These are phyloP conservation scores for Ostrea edulis DNA, from an alignment of 1,140 invertebrate genomes.

Conservation along the genomic window DNA sequence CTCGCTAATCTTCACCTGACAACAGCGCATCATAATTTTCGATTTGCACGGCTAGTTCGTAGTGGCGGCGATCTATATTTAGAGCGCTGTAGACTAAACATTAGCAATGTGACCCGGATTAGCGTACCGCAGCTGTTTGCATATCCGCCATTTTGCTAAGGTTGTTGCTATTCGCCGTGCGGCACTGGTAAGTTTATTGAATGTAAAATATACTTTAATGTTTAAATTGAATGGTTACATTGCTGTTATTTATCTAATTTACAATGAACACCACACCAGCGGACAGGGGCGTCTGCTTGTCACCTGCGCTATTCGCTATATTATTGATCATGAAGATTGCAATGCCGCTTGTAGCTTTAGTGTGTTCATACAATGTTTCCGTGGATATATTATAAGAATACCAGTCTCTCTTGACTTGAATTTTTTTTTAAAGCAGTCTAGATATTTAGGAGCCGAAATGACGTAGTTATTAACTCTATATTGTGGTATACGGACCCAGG, in stretches of 20 bases:
- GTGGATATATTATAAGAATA: too few species aligned
- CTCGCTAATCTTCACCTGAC: conserved; percentile 27
- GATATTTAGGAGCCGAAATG: neutral
- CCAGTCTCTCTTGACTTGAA: too few species aligned
- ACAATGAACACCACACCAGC: neutral
- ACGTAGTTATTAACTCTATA: neutral
- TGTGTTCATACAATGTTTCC: too few species aligned
- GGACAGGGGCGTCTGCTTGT: neutral
- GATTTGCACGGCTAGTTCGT: neutral
- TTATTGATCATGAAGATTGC: neutral
- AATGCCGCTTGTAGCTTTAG: neutral
- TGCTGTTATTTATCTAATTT: neutral
- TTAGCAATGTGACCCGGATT: conserved; percentile 20
- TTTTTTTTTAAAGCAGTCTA: too few species aligned
- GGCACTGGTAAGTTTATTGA: neutral
- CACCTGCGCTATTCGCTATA: neutral
- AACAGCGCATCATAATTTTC: neutral
- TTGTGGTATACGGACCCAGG: neutral
- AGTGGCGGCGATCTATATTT: neutral
- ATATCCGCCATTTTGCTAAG: conserved; percentile 36
- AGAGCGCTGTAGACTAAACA: conserved; percentile 8
- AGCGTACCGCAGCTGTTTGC: neutral
- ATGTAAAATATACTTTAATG: neutral
- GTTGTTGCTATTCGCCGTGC: neutral
- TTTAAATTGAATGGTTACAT: neutral